Conservation (phyloP, 2,113 vertebrate species). For the Gallinago undulata region DNA sequence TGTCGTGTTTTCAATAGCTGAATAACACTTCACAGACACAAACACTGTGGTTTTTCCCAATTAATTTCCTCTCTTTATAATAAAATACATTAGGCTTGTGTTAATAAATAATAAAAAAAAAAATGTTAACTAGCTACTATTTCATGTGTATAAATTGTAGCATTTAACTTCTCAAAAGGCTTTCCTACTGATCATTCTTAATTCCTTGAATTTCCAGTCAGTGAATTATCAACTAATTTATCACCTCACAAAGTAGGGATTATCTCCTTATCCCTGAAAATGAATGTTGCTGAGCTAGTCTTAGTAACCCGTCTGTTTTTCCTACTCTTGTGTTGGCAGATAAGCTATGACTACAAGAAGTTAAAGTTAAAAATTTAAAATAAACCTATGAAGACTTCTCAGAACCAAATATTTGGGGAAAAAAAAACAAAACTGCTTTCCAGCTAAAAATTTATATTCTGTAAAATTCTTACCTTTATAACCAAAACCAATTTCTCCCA, state of each 20-base stretch:
- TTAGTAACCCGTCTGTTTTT: slow-evolving; percentile 31
- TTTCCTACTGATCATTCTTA: not conserved
- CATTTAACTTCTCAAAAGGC: not conserved
- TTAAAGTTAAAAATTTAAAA: not conserved
- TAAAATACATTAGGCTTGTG: not conserved
- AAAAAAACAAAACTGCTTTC: not conserved
- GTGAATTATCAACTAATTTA: slow-evolving; percentile 68
- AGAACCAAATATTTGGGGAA: not conserved
- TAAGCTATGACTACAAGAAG: not conserved
- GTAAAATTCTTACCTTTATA: not conserved
- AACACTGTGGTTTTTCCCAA: not conserved
- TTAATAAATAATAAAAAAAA: not conserved
- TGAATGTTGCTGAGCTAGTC: slow-evolving; percentile 46
- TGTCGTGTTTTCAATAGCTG: not conserved
- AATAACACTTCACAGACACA: not conserved
- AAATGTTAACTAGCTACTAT: not conserved
- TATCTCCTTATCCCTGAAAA: slow-evolving; percentile 55
- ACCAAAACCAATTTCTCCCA: not conserved
- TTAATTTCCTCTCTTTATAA: not conserved
- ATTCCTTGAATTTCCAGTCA: slow-evolving; percentile 20
- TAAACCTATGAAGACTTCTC: not conserved
- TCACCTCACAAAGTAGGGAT: slow-evolving; percentile 13
- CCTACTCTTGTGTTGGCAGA: not conserved
- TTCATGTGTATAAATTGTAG: not conserved
- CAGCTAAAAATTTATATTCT: not conserved